These are phyloP conservation scores for Gadus macrocephalus DNA, from an alignment of 2,113 vertebrate genomes.

Conservation along the genomic window DNA sequence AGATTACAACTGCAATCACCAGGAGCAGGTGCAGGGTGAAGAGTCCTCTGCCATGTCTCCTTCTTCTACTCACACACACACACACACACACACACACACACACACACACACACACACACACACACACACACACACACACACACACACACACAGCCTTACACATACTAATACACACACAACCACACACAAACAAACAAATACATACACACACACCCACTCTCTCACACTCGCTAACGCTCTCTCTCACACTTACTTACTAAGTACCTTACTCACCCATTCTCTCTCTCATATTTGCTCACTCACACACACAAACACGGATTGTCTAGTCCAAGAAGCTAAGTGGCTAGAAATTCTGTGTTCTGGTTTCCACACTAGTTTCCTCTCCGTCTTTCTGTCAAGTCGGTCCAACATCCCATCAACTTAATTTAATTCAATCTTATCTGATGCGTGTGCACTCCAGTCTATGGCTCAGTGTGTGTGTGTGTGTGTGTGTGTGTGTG, in stretches of 20 bases:
- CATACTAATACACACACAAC: conserved; percentile 19
- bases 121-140: neutral
- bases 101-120: conserved; percentile 4
- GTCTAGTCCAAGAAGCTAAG: too few species aligned
- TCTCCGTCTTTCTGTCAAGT: neutral
- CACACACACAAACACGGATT: conserved; percentile 12
- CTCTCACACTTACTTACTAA: too few species aligned
- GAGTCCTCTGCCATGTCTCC: neutral
- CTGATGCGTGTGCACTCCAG: neutral
- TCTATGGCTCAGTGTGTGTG: neutral
- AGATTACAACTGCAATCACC: neutral
- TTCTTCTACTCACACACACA: neutral
- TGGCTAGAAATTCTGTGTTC: neutral
- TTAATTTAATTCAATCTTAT: neutral
- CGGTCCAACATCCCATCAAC: neutral
- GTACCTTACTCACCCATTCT: too few species aligned
- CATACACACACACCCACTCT: neutral
- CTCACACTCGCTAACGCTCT: too few species aligned
- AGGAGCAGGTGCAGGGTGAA: neutral
- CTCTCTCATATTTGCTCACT: neutral
- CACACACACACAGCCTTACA: neutral
- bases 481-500: neutral
- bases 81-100: conserved; percentile 19
- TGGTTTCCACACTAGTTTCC: neutral
- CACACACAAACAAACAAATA: conserved; percentile 11